A percentile compares a stretch with the other conserved stretches of the same genome.
Evolutionary conservation across 2,113 vertebrate genomes (phyloP).

Genomic region (Micronisus gabar): DNA sequence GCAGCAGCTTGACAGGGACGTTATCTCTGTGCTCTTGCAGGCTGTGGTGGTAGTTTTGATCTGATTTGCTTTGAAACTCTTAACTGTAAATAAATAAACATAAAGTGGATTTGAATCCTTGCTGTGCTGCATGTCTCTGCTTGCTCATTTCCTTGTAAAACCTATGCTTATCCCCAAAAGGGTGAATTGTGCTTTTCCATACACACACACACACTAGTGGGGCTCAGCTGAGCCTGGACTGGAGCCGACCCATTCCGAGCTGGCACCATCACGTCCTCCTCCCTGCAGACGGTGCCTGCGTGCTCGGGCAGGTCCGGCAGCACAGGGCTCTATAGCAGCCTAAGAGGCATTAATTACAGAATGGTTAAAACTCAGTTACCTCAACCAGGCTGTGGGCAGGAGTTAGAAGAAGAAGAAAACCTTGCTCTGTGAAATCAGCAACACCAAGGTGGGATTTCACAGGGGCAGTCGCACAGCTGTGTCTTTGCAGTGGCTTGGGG

Average conservation of each 20-base stretch:
- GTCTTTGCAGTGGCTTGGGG: neutral
- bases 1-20: neutral
- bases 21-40: neutral
- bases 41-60: neutral
- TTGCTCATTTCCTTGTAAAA: neutral
- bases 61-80: neutral
- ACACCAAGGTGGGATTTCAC: neutral
- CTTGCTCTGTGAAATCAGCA: neutral
- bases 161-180: neutral
- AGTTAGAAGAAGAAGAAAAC: neutral
- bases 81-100: neutral
- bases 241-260: rapidly evolving
- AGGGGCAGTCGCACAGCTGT: neutral
- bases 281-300: neutral
- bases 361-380: neutral
- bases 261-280: neutral
- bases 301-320: neutral
- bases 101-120: neutral
- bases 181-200: neutral
- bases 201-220: neutral
- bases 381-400: neutral
- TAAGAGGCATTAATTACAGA: neutral
- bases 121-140: neutral
- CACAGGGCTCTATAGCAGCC: neutral
- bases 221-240: neutral